phyloP scores from a whole-genome alignment of 2,797 vertebrate species.

The Pantherophis vulpinus region DNA sequence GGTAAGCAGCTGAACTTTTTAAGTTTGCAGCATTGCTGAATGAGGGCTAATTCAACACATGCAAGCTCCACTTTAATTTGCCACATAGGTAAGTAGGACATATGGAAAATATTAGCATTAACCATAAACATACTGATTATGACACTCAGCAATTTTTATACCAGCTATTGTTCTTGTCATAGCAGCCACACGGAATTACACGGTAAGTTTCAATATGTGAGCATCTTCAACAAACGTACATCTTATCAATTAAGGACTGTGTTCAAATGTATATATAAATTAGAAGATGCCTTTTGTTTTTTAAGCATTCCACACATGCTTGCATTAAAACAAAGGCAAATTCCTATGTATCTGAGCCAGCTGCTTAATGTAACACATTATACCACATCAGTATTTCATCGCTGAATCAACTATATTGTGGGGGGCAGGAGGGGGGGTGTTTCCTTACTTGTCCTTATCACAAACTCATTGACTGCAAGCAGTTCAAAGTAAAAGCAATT shows the following conservation, averaged over 20 bases:
- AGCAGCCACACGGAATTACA: constrained; percentile 25
- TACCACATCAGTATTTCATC: constrained; percentile 42
- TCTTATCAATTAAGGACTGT: not conserved
- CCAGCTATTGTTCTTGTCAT: not conserved
- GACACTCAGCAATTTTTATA: not conserved
- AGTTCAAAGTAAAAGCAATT: constrained; percentile 61
- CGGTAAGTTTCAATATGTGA: constrained; percentile 4
- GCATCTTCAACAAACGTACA: constrained; percentile 7
- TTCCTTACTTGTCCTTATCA: constrained; percentile 51
- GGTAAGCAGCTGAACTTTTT: not conserved
- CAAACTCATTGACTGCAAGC: constrained; percentile 58
- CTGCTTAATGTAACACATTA: constrained; percentile 55
- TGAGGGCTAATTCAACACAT: not conserved
- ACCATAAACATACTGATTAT: not conserved
- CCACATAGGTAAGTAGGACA: not conserved
- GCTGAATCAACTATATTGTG: constrained; percentile 30
- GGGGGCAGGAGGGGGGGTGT: not conserved
- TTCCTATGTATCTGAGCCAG: constrained; percentile 51
- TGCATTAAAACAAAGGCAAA: constrained; percentile 62
- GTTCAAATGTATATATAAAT: not conserved
- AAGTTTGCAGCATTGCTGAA: not conserved
- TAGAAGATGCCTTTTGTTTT: constrained; percentile 60
- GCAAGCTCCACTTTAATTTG: not conserved
- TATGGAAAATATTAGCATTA: not conserved
- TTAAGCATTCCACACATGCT: constrained; percentile 59